Conservation (phyloP, 1,140 invertebrate species). For the Sitophilus oryzae region DNA sequence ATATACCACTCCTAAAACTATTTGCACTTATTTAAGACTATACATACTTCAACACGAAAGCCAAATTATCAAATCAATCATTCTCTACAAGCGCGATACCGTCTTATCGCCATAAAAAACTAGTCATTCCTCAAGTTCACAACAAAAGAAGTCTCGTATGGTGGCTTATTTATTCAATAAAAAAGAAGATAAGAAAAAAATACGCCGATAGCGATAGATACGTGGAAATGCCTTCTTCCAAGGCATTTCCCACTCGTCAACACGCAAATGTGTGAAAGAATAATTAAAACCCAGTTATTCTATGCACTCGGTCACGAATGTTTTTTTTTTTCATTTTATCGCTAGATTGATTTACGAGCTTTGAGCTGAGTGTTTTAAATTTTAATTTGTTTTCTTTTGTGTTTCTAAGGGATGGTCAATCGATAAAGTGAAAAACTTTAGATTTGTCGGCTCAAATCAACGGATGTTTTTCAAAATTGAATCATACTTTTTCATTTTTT, state of each 20-base stretch:
- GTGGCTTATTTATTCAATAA: background rate
- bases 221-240: background rate
- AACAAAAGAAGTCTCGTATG: background rate
- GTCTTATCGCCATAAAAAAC: background rate
- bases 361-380: slow-evolving; percentile 15
- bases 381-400: slow-evolving; percentile 19
- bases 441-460: slow-evolving; percentile 11
- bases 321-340: background rate
- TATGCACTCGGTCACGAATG: slow-evolving; percentile 14
- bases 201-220: background rate
- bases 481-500: too few species aligned
- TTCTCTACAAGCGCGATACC: background rate
- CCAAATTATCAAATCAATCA: background rate
- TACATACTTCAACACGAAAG: background rate
- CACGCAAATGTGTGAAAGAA: slow-evolving; percentile 16
- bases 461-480: slow-evolving; percentile 7
- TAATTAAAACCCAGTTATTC: slow-evolving; percentile 15
- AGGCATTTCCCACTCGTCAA: background rate
- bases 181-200: background rate
- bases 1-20: background rate
- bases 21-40: too few species aligned
- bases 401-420: slow-evolving; percentile 9
- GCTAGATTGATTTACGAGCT: slow-evolving; percentile 14
- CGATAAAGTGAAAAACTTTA: slow-evolving; percentile 14
- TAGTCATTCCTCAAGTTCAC: background rate